These are phyloP conservation scores for Regulus satrapa DNA, from an alignment of 2,113 vertebrate genomes.

Conservation along the genomic window DNA sequence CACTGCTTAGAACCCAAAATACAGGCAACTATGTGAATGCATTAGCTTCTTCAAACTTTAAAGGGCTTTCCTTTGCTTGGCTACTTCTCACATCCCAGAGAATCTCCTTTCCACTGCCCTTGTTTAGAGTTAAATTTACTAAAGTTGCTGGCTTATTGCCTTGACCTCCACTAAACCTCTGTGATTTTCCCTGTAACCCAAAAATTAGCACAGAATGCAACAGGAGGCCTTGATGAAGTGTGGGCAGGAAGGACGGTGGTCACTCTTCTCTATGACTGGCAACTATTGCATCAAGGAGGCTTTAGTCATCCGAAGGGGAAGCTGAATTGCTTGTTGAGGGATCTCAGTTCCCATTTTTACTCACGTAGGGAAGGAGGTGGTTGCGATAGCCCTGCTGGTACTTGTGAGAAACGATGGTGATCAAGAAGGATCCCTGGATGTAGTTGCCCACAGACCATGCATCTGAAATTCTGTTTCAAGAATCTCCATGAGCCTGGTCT, in stretches of 20 bases:
- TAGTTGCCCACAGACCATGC: neutral
- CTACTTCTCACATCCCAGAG: neutral
- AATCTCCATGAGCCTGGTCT: neutral
- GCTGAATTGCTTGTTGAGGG: slow-evolving; percentile 21
- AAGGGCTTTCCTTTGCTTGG: neutral
- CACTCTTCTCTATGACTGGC: neutral
- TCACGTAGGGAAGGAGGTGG: neutral
- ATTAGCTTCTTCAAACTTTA: neutral
- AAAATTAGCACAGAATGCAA: neutral
- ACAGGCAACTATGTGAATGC: neutral
- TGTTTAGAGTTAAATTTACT: neutral
- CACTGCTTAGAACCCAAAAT: neutral
- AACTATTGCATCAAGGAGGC: neutral
- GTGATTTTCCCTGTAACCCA: neutral
- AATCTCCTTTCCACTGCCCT: neutral
- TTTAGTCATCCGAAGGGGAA: slow-evolving; percentile 24
- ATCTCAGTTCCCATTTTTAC: slow-evolving; percentile 6
- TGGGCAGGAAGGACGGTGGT: neutral
- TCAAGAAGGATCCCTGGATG: neutral
- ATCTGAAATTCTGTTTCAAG: neutral
- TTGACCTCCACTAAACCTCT: neutral
- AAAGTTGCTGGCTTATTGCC: neutral
- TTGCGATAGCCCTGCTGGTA: neutral
- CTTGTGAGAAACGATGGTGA: neutral
- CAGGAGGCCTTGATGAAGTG: neutral